Conservation (phyloP, 1,140 invertebrate genomes). For the Diorhabda sublineata region DNA sequence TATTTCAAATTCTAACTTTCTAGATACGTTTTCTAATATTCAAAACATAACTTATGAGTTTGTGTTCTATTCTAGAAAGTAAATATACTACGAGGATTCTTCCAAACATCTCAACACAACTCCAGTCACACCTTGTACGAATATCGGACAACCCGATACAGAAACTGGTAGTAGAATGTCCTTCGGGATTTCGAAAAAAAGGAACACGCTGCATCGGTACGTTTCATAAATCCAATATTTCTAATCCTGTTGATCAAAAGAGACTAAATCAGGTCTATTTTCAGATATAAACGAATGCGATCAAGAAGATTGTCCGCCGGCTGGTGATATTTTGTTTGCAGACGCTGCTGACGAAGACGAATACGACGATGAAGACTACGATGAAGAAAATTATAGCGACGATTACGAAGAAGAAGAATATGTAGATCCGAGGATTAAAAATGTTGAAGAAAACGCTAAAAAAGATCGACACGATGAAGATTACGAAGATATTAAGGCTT, state of each 20-base stretch:
- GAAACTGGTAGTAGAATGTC: slow-evolving; percentile 9
- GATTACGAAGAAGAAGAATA: slow-evolving; percentile 5
- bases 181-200: slow-evolving; percentile 6
- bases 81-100: slow-evolving; percentile 3
- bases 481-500: slow-evolving; percentile 5
- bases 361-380: slow-evolving; percentile 7
- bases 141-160: slow-evolving; percentile 10
- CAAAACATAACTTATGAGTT: too few species aligned
- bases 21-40: too few species aligned
- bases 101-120: slow-evolving; percentile 6
- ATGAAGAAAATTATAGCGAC: neutral
- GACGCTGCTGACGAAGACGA: slow-evolving; percentile 1
- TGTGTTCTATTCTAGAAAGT: too few species aligned
- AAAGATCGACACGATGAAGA: slow-evolving; percentile 4
- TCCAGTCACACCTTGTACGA: slow-evolving; percentile 17
- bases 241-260: slow-evolving; percentile 11
- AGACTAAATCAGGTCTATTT: slow-evolving; percentile 14
- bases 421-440: neutral
- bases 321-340: neutral
- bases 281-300: slow-evolving; percentile 22
- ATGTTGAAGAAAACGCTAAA: too few species aligned
- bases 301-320: neutral
- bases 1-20: too few species aligned
- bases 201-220: neutral
- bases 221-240: slow-evolving; percentile 20